A percentile compares a stretch with the other conserved stretches of the same genome.
phyloP scores from a whole-genome alignment of 1,140 invertebrate species.

The Drosophila bocki region DNA sequence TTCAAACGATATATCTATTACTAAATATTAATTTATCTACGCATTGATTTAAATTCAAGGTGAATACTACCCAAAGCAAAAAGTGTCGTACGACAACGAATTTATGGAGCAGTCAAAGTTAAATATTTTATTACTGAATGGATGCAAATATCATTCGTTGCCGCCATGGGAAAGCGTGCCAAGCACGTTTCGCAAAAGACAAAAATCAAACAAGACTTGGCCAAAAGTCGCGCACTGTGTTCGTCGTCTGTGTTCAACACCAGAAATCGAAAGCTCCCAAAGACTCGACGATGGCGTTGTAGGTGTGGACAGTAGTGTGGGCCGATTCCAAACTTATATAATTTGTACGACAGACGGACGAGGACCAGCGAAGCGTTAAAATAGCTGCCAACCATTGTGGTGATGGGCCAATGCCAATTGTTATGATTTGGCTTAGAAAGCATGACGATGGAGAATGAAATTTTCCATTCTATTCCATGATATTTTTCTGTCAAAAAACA shows the following conservation, averaged over 20 bases:
- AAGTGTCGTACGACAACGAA: slow-evolving; percentile 24
- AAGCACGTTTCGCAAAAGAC: slow-evolving; percentile 71
- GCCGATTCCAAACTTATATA: slow-evolving; percentile 54
- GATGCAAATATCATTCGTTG: slow-evolving; percentile 32
- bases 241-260: slow-evolving; percentile 14
- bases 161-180: slow-evolving; percentile 63
- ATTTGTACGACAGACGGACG: slow-evolving; percentile 29
- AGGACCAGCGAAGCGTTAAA: slow-evolving; percentile 66
- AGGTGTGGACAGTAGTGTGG: slow-evolving; percentile 48
- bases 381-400: slow-evolving; percentile 42
- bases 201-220: slow-evolving; percentile 46
- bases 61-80: slow-evolving; percentile 30
- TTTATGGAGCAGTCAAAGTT: slow-evolving; percentile 45
- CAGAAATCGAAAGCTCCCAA: slow-evolving; percentile 45
- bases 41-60: slow-evolving; percentile 46
- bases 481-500: background rate
- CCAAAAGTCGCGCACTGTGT: slow-evolving; percentile 34
- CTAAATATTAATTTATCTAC: slow-evolving; percentile 15
- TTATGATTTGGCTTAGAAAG: slow-evolving; percentile 51
- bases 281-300: slow-evolving; percentile 19
- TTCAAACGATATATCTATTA: slow-evolving; percentile 4
- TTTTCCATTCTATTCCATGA: slow-evolving; percentile 13
- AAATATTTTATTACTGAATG: slow-evolving; percentile 50
- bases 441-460: slow-evolving; percentile 46
- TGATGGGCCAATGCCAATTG: slow-evolving; percentile 46